phyloP scores from a whole-genome alignment of 2,797 vertebrate species.

The Lindbergichthys nudifrons region DNA sequence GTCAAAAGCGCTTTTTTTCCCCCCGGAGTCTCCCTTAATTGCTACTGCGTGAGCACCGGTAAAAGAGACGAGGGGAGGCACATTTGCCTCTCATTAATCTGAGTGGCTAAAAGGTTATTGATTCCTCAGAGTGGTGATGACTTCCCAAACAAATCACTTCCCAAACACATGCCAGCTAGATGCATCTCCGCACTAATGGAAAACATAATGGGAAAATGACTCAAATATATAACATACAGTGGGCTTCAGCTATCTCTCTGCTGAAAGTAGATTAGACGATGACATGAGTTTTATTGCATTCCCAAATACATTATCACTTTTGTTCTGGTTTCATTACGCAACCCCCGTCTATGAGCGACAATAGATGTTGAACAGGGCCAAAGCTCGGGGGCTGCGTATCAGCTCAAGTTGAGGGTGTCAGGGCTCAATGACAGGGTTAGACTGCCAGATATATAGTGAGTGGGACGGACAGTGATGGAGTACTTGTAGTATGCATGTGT shows the following conservation, averaged over 20 bases:
- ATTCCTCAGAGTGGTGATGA: conserved; percentile 81
- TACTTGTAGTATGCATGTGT: conserved; percentile 56
- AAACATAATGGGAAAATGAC: conserved; percentile 82
- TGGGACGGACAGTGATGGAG: conserved; percentile 68
- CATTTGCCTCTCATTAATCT: conserved; percentile 85
- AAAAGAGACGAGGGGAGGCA: conserved; percentile 74
- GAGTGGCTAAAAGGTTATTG: conserved; percentile 87
- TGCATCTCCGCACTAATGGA: conserved; percentile 80
- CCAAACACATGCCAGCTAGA: conserved; percentile 75
- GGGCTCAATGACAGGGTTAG: conserved; percentile 50
- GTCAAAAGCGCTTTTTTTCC: conserved; percentile 69
- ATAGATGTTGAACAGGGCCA: conserved; percentile 63
- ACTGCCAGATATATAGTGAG: conserved; percentile 66
- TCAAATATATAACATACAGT: conserved; percentile 65
- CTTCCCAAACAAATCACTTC: conserved; percentile 85
- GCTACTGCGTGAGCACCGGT: conserved; percentile 66
- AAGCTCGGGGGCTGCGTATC: conserved; percentile 47
- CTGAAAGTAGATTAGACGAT: conserved; percentile 62
- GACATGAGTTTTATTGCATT: conserved; percentile 55
- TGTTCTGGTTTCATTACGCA: conserved; percentile 64
- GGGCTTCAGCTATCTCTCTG: conserved; percentile 46
- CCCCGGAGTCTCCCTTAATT: conserved; percentile 71
- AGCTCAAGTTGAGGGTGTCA: conserved; percentile 68
- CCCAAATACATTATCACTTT: conserved; percentile 68
- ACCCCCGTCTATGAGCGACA: conserved; percentile 45